Base-by-base conservation (phyloP, 2,888 invertebrate genomes). In the Cheilosia vernalis region DNA sequence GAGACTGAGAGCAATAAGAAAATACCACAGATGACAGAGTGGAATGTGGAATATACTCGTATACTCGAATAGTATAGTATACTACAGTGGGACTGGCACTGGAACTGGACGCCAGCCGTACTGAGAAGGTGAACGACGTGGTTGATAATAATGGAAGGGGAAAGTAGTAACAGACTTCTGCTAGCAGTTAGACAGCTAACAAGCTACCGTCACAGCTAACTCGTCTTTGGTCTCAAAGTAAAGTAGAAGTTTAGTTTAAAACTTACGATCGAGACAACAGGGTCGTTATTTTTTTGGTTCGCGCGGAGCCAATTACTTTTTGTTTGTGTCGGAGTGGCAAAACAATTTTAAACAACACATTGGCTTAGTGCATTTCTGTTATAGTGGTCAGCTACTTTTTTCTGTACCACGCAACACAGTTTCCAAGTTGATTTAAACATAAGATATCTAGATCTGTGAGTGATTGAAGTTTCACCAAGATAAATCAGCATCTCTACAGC, bases 131-230 rank as follows among this genome's bases (percentile, higher is more conserved):
- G 55, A 72, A 70, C 51, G 17, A 47, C 64, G 17, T 55, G 27
- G 15, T 40, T 66, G 66, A 13, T 37, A 37, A 37, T 37, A 37
- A 37, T 37, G 37, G 76, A 30, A 73, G 78, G 78, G 79, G 79
- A 79, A 79, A 83, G 83, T 78, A 63, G 67, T 63, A 67, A 67
- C 73, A 73, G 60, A 70, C 60, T 70, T 63, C 53, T 60, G 64
- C 53, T 47, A 69, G 64, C 76, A 66, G 64, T 56, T 61, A 73
- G 66, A 73, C 73, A 44, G 76, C 51, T 58, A 73, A 67, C 83
- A 4, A 17, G 19, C 17, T 44, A 17, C 17, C n/a, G 44, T 17
- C 17, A 72, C 72, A 66, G 76, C 49, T 56, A 78, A 63, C 78
- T 66, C 61, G 83, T 69, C 79, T 79, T 63, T 33, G 61, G 79